phyloP scores from a whole-genome alignment of 1,140 invertebrate species.

The Rhyacophila brunnea region DNA sequence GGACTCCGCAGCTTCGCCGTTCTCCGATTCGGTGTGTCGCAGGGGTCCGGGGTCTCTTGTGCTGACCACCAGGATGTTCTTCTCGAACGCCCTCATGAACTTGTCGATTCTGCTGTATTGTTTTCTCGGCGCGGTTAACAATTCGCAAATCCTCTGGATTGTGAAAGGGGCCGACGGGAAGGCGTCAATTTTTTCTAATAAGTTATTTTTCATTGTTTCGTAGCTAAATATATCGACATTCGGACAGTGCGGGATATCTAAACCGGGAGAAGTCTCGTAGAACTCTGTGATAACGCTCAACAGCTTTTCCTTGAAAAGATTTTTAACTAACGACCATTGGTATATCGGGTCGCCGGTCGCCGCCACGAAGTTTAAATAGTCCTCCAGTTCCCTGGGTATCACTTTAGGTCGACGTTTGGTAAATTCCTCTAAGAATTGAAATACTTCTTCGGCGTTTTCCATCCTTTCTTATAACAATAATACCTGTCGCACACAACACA shows the following conservation, averaged over 20 bases:
- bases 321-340: conserved; percentile 86
- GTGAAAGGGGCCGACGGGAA: conserved; percentile 92
- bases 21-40: conserved; percentile 59
- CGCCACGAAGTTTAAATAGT: conserved; percentile 87
- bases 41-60: conserved; percentile 82
- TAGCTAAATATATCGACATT: conserved; percentile 92
- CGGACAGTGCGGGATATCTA: conserved; percentile 75
- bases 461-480: conserved; percentile 46
- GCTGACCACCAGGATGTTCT: conserved; percentile 92
- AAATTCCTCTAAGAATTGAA: conserved; percentile 81
- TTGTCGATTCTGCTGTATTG: conserved; percentile 96
- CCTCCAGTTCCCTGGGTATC: conserved; percentile 86
- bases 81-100: conserved; percentile 92
- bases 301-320: conserved; percentile 84
- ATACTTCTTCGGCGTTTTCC: conserved; percentile 83
- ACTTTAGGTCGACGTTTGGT: conserved; percentile 76
- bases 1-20: conserved; percentile 63
- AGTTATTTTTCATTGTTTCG: conserved; percentile 81
- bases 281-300: conserved; percentile 85
- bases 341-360: conserved; percentile 92
- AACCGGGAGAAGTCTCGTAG: conserved; percentile 72
- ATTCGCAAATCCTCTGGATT: conserved; percentile 91
- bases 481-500: conserved; percentile 4
- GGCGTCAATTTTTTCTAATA: conserved; percentile 80
- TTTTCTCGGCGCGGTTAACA: conserved; percentile 85